phyloP scores from a whole-genome alignment of 2,113 vertebrate species.

The Myrmecophaga tridactyla region DNA sequence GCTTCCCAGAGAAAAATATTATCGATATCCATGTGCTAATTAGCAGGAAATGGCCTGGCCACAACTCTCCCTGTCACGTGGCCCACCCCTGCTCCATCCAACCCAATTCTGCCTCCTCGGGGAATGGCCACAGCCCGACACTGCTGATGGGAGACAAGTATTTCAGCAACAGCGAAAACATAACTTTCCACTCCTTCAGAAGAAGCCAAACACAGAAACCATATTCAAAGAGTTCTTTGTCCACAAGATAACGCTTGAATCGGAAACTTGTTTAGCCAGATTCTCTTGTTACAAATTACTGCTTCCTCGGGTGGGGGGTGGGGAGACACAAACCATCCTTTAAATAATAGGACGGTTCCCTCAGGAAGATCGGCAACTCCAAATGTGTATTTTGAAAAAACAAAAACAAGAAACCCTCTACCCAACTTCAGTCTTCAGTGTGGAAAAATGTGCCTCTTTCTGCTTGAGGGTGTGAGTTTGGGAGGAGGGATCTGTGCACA shows the following conservation, averaged over 20 bases:
- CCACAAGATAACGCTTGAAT: slow-evolving; percentile 84
- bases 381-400: neutral
- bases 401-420: neutral
- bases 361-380: slow-evolving; percentile 62
- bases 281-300: slow-evolving; percentile 86
- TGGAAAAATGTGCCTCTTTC: neutral
- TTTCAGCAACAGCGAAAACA: slow-evolving; percentile 74
- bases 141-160: slow-evolving; percentile 63
- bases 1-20: slow-evolving; percentile 73
- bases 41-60: slow-evolving; percentile 77
- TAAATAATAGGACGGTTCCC: slow-evolving; percentile 71
- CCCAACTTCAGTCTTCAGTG: neutral
- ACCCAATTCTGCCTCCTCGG: neutral
- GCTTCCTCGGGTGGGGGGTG: slow-evolving; percentile 82
- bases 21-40: slow-evolving; percentile 73
- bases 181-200: slow-evolving; percentile 79
- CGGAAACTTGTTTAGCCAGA: slow-evolving; percentile 85
- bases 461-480: neutral
- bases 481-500: neutral
- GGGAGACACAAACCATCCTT: slow-evolving; percentile 75
- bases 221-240: slow-evolving; percentile 87
- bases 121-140: neutral
- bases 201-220: slow-evolving; percentile 80
- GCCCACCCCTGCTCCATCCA: neutral
- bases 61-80: slow-evolving; percentile 39